Base-by-base conservation (phyloP, 2,888 invertebrate species). In the Nineta flava region DNA sequence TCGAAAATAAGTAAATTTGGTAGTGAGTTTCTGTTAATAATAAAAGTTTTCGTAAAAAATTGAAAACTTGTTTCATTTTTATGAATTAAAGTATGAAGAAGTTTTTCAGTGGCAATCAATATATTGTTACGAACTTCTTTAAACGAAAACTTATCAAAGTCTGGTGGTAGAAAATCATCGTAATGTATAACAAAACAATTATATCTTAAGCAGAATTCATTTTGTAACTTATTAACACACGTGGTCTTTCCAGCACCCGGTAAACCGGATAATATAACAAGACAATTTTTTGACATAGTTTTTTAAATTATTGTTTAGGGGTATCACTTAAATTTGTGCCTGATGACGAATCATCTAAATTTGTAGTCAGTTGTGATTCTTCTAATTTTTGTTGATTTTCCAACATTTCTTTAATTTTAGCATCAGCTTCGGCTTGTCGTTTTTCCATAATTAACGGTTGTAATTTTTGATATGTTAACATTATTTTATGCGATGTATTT, bases 391-490 rank as follows among this genome's bases (percentile, higher is more conserved):
- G 15, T 42, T 48, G 40, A 10, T 17, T 26, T 41, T 49, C 45
- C 1, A 40, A 16, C 15, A 45, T 17, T 35, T 35, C 16, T 49
- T 34, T 49, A 34, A 49, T 49, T 34, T 35, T 17, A 2, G 26
- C 21, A 10, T 49, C 49, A 15, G 38, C 49, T 44, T 49, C 49
- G 3, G 17, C 34, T 13, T 32, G 42, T 17, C 49, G 16, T 35
- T 38, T 32, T 19, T 38, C 15, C 6, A 49, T n/a, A 13, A 49
- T 15, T 44, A 17, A 26, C 7, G 49, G 49, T 26, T 49, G 49
- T 3, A 49, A 19, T 35, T 45, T 34, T 49, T 49, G 49, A 13
- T 45, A 49, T n/a, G 45, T n/a, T 44, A 17, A 12, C 49, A 49
- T 49, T 19, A 49, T 21, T 35, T 45, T 44, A 12, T 49, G 44